Evolutionary conservation across 2,797 vertebrate genomes (phyloP).

Genomic region (Cynopterus sphinx): DNA sequence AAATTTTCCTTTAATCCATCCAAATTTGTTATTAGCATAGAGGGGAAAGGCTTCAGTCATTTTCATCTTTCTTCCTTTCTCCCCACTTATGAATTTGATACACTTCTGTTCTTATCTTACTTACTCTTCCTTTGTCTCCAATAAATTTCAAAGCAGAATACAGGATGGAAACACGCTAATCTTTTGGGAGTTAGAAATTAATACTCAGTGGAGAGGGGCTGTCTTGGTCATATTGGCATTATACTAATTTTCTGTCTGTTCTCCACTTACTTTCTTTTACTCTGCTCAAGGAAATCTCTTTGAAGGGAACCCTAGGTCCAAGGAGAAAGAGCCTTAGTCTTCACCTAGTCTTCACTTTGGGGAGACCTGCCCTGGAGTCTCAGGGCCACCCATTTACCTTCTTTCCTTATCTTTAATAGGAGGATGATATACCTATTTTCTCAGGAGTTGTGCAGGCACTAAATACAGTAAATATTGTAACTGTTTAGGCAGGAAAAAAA

Average conservation of each 20-base stretch:
- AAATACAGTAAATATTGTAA: background rate
- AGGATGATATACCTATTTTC: background rate
- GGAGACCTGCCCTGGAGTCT: background rate
- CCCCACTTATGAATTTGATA: background rate
- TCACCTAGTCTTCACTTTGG: background rate
- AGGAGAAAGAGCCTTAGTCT: background rate
- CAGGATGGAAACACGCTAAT: background rate
- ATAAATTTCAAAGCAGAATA: background rate
- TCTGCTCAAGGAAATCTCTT: background rate
- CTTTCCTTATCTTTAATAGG: background rate
- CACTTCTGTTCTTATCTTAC: background rate
- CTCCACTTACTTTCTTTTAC: background rate
- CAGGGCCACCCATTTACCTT: background rate
- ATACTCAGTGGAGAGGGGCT: background rate
- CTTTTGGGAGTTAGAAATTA: background rate
- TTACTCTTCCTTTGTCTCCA: background rate
- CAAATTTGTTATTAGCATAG: background rate
- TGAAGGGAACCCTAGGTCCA: background rate
- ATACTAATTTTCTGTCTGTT: background rate
- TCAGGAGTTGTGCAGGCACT: background rate
- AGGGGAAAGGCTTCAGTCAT: background rate
- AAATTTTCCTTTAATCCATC: background rate
- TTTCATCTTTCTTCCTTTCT: background rate
- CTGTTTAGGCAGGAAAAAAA: background rate
- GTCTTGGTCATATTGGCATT: background rate